phyloP scores from a whole-genome alignment of 53 echinoderm and acorn worm genomes.

The Mesocentrotus franciscanus region DNA sequence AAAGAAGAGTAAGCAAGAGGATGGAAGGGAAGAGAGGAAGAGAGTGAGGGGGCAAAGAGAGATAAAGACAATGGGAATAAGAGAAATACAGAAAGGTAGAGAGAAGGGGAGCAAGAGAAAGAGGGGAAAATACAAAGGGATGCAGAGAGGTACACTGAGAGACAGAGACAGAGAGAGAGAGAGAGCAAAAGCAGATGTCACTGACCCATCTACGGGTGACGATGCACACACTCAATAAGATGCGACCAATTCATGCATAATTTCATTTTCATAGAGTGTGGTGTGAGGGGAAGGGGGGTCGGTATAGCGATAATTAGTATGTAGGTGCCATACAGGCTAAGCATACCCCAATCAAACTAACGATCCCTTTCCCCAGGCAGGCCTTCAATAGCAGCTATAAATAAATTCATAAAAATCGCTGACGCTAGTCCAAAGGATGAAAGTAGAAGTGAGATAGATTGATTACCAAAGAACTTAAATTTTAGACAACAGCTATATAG shows the following conservation, averaged over 20 bases:
- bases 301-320: background rate
- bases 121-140: background rate
- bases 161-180: background rate
- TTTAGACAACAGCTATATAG: background rate
- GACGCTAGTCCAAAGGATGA: background rate
- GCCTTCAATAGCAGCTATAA: background rate
- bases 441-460: background rate
- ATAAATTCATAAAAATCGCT: background rate
- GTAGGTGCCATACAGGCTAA: background rate
- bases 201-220: background rate
- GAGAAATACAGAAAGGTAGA: background rate
- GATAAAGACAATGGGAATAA: background rate
- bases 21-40: background rate
- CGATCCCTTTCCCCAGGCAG: background rate
- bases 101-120: background rate
- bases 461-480: background rate
- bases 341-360: background rate
- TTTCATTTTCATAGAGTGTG: background rate
- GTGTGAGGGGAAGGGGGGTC: background rate
- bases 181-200: background rate
- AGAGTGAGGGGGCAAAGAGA: background rate
- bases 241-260: slow-evolving; percentile 5
- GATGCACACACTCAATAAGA: background rate
- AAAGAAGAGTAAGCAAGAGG: no score
- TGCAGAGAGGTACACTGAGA: background rate